Conservation (phyloP, 2,797 vertebrate genomes). For the Lutjanus campechanus region DNA sequence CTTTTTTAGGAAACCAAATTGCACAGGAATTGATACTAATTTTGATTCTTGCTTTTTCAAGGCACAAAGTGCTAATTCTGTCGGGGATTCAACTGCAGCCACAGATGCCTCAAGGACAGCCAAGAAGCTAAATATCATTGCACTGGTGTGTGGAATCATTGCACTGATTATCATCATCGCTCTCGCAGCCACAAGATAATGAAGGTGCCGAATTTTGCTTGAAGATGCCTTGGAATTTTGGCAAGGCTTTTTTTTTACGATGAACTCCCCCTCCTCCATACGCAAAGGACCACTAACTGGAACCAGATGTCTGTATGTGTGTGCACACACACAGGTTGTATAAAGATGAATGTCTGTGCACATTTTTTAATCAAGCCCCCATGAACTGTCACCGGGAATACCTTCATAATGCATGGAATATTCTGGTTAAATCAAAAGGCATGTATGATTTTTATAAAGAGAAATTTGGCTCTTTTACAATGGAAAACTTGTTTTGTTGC, state of each 20-base stretch:
- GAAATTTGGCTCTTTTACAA: neutral
- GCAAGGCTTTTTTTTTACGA: neutral
- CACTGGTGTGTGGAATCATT: slow-evolving; percentile 75
- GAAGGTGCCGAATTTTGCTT: neutral
- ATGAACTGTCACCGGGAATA: neutral
- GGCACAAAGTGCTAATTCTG: slow-evolving; percentile 64
- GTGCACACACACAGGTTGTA: neutral
- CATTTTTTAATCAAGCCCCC: neutral
- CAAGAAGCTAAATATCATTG: slow-evolving; percentile 76
- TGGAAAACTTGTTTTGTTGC: neutral
- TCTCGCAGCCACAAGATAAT: neutral
- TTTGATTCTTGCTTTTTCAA: slow-evolving; percentile 48
- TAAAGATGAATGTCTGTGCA: slow-evolving; percentile 2
- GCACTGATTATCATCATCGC: slow-evolving; percentile 33
- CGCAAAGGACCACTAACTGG: neutral
- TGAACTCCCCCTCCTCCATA: slow-evolving; percentile 9
- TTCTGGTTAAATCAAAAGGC: neutral
- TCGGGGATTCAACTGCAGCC: slow-evolving; percentile 56
- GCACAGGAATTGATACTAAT: neutral
- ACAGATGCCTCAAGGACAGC: slow-evolving; percentile 73
- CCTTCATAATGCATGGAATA: neutral
- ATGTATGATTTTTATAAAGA: neutral
- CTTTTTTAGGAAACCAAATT: neutral
- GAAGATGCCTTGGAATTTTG: neutral
- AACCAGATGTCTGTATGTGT: slow-evolving; percentile 22